Base-by-base conservation (phyloP, 1,140 invertebrate genomes). In the Neodiprion lecontei region DNA sequence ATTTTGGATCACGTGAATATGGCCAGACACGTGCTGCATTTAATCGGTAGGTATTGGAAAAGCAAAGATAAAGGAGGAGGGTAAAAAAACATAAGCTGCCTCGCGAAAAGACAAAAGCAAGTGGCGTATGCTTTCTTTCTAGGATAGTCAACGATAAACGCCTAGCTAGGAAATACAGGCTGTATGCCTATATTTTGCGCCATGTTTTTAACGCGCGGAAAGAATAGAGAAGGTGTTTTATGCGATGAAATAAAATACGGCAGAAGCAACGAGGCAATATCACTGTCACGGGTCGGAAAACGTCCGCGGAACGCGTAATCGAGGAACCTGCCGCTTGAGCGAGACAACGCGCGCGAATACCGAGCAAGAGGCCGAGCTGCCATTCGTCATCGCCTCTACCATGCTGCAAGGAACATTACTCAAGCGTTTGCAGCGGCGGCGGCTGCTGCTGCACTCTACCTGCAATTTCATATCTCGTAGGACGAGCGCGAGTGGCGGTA, bases 321-420 rank as follows among this genome's bases (percentile, higher is more conserved):
- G 53, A 61, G 53, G 53, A 61, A 61, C 53, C 53, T 61, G 53
- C 53, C n/a, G 53, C 53, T 61, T 9, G n/a, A 17, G 53, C 53
- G 53, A 61, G 53, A 61, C 53, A 61, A 61, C 53, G 53, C 53
- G 11, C 53, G 53, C 53, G 53, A 9, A 61, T 61, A 61, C 53
- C 53, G 53, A 61, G 53, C 53, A 61, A 61, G n/a, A 61, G 28
- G 53, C 53, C 53, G 53, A 12, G 53, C 9, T 61, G 53, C 53
- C 53, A 61, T 61, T 61, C 53, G 53, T 61, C 53, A 61, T 61
- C 53, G 53, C 53, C 53, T 61, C 53, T 61, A 61, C 53, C 53
- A 61, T 12, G 11, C 53, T 61, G 53, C 53, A 61, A 61, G 53
- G 53, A 61, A 61, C 53, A 61, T 61, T 61, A 61, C 53, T 61